phyloP scores from a whole-genome alignment of 64 coral and sea anemone species.

The Montipora sp. region DNA sequence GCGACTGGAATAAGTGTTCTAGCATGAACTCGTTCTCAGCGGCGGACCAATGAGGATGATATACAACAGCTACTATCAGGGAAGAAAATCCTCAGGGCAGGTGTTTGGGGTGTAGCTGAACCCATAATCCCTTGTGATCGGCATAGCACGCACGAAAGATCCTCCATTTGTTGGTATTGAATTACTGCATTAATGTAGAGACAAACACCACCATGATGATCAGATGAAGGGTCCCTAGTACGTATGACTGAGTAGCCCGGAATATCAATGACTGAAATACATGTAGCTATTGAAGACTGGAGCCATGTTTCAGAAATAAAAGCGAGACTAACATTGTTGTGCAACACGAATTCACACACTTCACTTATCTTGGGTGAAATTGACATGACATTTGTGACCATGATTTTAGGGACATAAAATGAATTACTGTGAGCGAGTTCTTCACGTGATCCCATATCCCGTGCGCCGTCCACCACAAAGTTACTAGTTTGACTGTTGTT shows the following conservation, averaged over 20 bases:
- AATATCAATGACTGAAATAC: not conserved
- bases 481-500: not conserved
- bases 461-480: not conserved
- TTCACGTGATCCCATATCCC: constrained; percentile 3
- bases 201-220: constrained; percentile 59
- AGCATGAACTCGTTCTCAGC: constrained; percentile 22
- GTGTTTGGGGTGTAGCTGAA: too few species aligned
- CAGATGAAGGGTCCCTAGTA: constrained; percentile 41
- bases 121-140: too few species aligned
- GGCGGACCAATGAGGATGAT: constrained; percentile 39
- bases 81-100: constrained; percentile 10
- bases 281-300: too few species aligned
- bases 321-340: constrained; percentile 46
- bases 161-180: not conserved
- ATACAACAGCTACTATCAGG: constrained; percentile 2
- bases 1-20: constrained; percentile 24
- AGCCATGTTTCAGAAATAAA: constrained; percentile 62
- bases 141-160: too few species aligned
- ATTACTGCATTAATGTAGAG: constrained; percentile 13
- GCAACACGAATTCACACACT: constrained; percentile 78
- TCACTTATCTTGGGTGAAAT: constrained; percentile 75
- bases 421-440: constrained; percentile 1
- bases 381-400: constrained; percentile 82
- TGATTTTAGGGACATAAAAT: constrained; percentile 67
- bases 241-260: constrained; percentile 60